phyloP scores from a whole-genome alignment of 2,797 vertebrate genomes.

The Coreius guichenoti region DNA sequence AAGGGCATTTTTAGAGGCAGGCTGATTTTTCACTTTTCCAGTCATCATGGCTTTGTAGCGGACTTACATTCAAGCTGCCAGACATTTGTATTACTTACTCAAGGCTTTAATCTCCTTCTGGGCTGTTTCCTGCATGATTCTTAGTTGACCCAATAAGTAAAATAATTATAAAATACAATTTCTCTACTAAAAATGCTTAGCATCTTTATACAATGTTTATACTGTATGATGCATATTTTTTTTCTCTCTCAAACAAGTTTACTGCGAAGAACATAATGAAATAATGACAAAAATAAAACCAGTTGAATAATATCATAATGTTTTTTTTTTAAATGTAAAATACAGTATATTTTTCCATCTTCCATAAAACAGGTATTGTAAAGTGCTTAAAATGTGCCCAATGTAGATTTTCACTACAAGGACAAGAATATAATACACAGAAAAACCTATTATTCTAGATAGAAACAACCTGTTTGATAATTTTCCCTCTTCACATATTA shows the following conservation, averaged over 20 bases:
- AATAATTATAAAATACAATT: neutral
- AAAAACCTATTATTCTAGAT: neutral
- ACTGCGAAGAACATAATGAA: neutral
- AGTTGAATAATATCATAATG: neutral
- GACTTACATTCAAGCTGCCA: constrained; percentile 22
- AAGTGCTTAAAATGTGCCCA: neutral
- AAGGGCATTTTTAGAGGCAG: constrained; percentile 68
- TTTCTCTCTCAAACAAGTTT: neutral
- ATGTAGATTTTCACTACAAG: neutral
- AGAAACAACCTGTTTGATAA: neutral
- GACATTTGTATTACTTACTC: constrained; percentile 26
- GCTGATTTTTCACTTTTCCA: constrained; percentile 70
- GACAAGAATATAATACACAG: neutral
- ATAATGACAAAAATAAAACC: neutral
- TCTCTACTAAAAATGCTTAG: neutral
- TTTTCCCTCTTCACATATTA: neutral
- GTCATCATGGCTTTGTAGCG: constrained; percentile 61
- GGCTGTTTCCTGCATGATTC: neutral
- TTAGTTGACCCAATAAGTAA: neutral
- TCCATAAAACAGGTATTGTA: neutral
- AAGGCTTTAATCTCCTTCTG: neutral
- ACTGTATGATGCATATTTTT: neutral
- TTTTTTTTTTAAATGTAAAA: neutral
- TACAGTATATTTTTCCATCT: neutral
- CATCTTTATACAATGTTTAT: neutral